Evolutionary conservation across 2,113 vertebrate species (phyloP).

Genomic region (Pipra filicauda): DNA sequence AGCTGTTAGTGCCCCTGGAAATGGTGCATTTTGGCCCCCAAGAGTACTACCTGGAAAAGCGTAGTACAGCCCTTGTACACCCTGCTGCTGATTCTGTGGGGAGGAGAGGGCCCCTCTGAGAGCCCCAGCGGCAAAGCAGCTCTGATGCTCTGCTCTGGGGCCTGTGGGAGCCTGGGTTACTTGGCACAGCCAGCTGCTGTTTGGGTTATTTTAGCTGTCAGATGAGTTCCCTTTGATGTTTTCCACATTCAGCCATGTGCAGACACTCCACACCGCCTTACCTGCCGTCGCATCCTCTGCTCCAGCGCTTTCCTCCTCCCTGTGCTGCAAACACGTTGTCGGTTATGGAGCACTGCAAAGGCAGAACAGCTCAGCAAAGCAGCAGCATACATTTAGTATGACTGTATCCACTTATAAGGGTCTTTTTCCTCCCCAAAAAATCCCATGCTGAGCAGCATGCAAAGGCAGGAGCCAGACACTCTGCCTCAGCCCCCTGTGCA

Average conservation of each 20-base stretch:
- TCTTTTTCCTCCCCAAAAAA: rapidly evolving
- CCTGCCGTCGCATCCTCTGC: not conserved
- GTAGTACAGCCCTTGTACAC: not conserved
- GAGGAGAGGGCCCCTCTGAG: not conserved
- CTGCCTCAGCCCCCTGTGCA: not conserved
- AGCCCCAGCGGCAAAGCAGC: not conserved
- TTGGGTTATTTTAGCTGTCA: not conserved
- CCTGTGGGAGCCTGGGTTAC: not conserved
- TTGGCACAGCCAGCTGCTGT: not conserved
- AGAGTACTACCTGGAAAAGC: not conserved
- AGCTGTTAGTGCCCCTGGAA: not conserved
- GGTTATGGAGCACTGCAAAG: not conserved
- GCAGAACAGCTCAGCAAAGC: not conserved
- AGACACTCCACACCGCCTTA: not conserved
- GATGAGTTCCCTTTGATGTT: not conserved
- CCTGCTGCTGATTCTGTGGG: not conserved
- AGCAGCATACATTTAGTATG: not conserved
- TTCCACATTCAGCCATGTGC: not conserved
- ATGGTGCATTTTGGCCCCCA: not conserved
- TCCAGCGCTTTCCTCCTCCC: not conserved
- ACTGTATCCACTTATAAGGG: not conserved
- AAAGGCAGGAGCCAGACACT: not conserved
- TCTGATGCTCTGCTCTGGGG: not conserved
- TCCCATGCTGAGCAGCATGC: not conserved
- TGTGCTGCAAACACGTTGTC: rapidly evolving